Evolutionary conservation across 2,888 invertebrate species (phyloP).

Genomic region (Labia minor): DNA sequence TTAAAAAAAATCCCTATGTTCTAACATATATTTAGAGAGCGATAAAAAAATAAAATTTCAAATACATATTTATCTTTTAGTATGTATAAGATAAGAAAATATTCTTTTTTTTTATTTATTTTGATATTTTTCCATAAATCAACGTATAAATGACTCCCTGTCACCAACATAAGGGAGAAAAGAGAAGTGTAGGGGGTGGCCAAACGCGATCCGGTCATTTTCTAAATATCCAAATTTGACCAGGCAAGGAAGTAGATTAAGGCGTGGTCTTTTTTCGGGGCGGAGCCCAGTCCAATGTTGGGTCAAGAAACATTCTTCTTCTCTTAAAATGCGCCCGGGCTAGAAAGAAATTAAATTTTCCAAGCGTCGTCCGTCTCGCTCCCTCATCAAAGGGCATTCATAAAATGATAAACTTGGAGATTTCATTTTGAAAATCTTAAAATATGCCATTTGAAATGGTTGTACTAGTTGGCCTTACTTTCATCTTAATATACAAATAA

Average conservation of each 20-base stretch:
- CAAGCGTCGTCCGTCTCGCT: neutral
- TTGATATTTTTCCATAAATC: too few species aligned
- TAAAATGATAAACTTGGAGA: conserved; percentile 8
- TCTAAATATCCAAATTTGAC: conserved; percentile 7
- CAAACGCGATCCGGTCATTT: neutral
- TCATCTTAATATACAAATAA: conserved; percentile 13
- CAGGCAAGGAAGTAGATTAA: neutral
- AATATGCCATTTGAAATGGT: conserved; percentile 1
- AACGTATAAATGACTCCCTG: too few species aligned
- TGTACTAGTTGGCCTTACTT: neutral
- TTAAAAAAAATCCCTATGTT: too few species aligned
- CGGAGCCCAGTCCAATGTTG: neutral
- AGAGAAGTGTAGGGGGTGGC: too few species aligned
- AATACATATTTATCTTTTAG: too few species aligned
- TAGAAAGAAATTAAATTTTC: neutral
- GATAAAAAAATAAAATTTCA: too few species aligned
- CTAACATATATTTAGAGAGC: too few species aligned
- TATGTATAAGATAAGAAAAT: too few species aligned
- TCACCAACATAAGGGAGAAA: too few species aligned
- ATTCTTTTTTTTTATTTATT: too few species aligned
- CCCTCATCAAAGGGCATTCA: conserved; percentile 2
- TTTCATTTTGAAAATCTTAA: conserved; percentile 2
- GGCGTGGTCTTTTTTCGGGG: conserved; percentile 3
- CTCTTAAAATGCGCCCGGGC: neutral
- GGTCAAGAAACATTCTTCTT: conserved; percentile 1